phyloP scores from a whole-genome alignment of 2,797 vertebrate genomes.

The Falco concolor region DNA sequence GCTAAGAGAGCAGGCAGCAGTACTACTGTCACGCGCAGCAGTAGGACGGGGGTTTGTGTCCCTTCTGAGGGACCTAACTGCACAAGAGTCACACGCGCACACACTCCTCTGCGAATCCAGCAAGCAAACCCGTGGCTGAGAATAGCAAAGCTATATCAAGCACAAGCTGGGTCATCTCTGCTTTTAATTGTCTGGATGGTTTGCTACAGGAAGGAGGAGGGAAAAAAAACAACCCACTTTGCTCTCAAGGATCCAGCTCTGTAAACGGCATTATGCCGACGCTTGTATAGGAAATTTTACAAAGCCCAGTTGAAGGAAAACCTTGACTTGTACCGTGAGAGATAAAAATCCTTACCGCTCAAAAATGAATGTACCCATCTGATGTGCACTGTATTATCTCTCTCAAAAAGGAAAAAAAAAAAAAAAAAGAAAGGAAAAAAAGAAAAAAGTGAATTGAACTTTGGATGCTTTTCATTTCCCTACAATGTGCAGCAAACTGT shows the following conservation, averaged over 20 bases:
- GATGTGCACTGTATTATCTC: background rate
- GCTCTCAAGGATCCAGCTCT: background rate
- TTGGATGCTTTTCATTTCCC: slow-evolving; percentile 48
- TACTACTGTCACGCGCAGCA: rapidly evolving
- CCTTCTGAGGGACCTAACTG: background rate
- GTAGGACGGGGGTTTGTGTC: background rate
- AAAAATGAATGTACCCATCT: slow-evolving; percentile 18
- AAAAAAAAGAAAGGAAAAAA: background rate
- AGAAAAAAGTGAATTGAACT: background rate
- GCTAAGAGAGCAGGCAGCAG: background rate
- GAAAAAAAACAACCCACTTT: background rate
- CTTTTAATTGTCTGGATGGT: background rate
- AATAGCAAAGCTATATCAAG: background rate
- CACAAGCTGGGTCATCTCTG: background rate
- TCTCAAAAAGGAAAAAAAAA: background rate
- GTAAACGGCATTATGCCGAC: background rate
- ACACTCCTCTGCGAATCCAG: background rate
- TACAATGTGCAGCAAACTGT: slow-evolving; percentile 52
- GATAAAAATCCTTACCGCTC: background rate
- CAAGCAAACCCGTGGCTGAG: background rate
- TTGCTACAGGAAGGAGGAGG: background rate
- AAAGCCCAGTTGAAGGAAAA: slow-evolving; percentile 27
- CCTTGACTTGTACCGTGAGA: slow-evolving; percentile 5
- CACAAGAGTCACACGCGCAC: background rate
- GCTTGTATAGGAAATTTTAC: background rate